Conservation (phyloP, 1,140 invertebrate species). For the Diorhabda sublineata region DNA sequence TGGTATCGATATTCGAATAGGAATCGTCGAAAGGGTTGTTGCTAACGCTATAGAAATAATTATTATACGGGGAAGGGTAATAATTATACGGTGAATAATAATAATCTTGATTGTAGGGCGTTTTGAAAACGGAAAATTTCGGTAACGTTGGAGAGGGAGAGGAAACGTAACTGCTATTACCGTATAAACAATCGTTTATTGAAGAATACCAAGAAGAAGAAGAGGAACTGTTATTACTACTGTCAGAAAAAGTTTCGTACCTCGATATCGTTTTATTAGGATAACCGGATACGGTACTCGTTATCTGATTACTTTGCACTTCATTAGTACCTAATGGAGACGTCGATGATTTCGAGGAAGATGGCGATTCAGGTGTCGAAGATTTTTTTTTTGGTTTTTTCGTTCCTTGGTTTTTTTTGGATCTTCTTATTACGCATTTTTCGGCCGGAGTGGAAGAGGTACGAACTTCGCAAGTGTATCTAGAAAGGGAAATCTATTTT, state of each 20-base stretch:
- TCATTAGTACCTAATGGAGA: constrained; percentile 13
- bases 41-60: constrained; percentile 21
- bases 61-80: constrained; percentile 18
- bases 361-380: constrained; percentile 17
- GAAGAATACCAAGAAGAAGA: background rate
- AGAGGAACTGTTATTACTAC: constrained; percentile 16
- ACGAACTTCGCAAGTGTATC: constrained; percentile 30
- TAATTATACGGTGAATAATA: constrained; percentile 13
- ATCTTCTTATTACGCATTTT: constrained; percentile 21
- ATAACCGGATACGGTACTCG: constrained; percentile 32
- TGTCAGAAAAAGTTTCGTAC: constrained; percentile 31
- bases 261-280: constrained; percentile 24
- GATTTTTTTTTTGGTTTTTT: constrained; percentile 19
- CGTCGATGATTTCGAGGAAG: constrained; percentile 18
- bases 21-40: constrained; percentile 32
- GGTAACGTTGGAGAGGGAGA: constrained; percentile 19
- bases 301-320: constrained; percentile 31
- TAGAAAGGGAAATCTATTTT: constrained; percentile 17
- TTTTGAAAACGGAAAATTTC: constrained; percentile 27
- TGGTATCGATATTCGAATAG: constrained; percentile 12
- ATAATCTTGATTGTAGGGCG: constrained; percentile 51
- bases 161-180: constrained; percentile 12
- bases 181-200: constrained; percentile 2
- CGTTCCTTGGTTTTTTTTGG: constrained; percentile 22
- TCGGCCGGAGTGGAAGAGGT: constrained; percentile 27